These are phyloP conservation scores for Petroica traversi DNA, from an alignment of 2,113 vertebrate species.

Conservation along the genomic window DNA sequence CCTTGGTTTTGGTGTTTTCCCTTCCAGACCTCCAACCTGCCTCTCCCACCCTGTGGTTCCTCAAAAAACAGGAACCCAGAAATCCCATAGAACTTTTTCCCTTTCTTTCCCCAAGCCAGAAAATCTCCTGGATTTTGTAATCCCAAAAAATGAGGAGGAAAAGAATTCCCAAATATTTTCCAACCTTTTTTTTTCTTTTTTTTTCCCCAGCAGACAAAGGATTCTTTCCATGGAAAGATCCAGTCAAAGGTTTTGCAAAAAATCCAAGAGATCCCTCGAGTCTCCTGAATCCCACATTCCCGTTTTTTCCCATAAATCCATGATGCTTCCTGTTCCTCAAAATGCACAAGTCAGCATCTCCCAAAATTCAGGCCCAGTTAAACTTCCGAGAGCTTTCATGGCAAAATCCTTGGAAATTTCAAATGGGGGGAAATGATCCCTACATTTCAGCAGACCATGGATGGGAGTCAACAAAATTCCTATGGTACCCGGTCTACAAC, in stretches of 20 bases:
- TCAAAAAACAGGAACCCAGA: background rate
- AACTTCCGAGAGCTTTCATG: background rate
- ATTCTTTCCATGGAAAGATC: background rate
- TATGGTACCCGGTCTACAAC: rapidly evolving
- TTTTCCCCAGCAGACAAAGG: rapidly evolving
- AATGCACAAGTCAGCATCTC: background rate
- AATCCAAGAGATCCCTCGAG: background rate
- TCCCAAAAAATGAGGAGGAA: background rate
- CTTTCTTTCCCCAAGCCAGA: background rate
- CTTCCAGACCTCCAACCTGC: background rate
- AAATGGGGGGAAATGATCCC: rapidly evolving
- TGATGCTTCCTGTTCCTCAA: background rate
- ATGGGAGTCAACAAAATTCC: background rate
- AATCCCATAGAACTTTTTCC: background rate
- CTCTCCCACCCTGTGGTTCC: background rate
- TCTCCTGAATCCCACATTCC: background rate
- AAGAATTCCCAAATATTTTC: background rate
- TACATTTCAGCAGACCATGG: background rate
- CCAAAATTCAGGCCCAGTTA: background rate
- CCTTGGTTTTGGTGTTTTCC: background rate
- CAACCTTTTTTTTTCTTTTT: background rate
- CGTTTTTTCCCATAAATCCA: background rate
- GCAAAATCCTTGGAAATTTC: background rate
- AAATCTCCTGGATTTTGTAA: background rate
- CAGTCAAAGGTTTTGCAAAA: background rate